These are phyloP conservation scores for Dipodomys merriami DNA, from an alignment of 2,113 vertebrate species.

Conservation along the genomic window DNA sequence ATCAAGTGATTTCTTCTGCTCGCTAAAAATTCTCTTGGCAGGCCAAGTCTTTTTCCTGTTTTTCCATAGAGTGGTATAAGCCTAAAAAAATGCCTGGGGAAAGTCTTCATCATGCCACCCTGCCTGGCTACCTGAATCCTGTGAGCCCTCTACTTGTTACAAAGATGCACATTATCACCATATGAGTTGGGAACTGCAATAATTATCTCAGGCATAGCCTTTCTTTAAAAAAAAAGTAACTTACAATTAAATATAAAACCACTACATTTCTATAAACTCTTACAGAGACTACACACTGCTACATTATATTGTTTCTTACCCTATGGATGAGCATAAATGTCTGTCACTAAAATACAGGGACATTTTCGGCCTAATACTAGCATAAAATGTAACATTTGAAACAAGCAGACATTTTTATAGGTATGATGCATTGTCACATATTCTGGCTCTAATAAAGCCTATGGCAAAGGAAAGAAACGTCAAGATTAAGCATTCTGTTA, in stretches of 20 bases:
- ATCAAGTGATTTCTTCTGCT: conserved; percentile 74
- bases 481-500: conserved; percentile 83
- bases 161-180: conserved; percentile 47
- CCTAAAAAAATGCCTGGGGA: background rate
- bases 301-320: conserved; percentile 61
- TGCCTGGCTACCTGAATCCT: conserved; percentile 56
- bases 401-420: conserved; percentile 75
- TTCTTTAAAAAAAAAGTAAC: conserved; percentile 52
- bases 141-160: conserved; percentile 13
- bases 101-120: conserved; percentile 34
- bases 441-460: conserved; percentile 75
- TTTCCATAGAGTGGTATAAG: conserved; percentile 11
- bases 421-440: conserved; percentile 70
- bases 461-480: conserved; percentile 75
- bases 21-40: conserved; percentile 31
- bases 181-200: conserved; percentile 43
- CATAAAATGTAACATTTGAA: conserved; percentile 77
- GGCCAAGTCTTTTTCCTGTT: background rate
- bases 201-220: conserved; percentile 58
- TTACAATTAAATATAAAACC: conserved; percentile 76
- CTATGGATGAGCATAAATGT: conserved; percentile 66
- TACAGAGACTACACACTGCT: conserved; percentile 61
- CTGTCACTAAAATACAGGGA: conserved; percentile 77
- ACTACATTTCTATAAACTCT: conserved; percentile 62
- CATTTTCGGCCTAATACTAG: conserved; percentile 73